A percentile compares a stretch with the other conserved stretches of the same genome.
phyloP scores from a whole-genome alignment of 2,113 vertebrate genomes.

The Balaenoptera acutorostrata region DNA sequence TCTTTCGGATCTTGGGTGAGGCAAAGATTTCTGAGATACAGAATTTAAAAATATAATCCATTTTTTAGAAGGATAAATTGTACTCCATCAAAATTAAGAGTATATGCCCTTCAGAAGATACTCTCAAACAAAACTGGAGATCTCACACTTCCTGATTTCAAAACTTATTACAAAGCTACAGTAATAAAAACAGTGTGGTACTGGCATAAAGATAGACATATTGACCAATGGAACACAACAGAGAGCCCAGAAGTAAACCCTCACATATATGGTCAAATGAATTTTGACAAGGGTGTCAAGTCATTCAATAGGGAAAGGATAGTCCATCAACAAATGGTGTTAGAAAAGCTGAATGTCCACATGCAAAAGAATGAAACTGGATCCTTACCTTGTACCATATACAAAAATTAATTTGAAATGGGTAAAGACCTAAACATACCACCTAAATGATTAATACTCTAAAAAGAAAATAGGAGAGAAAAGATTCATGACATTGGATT shows the following conservation, averaged over 20 bases:
- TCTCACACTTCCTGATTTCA: background rate
- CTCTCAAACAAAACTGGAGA: background rate
- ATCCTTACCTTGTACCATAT: background rate
- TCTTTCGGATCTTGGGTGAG: background rate
- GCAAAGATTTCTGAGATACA: background rate
- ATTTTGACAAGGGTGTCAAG: background rate
- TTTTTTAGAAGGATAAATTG: background rate
- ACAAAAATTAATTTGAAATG: background rate
- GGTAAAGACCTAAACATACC: background rate
- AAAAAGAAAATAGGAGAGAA: background rate
- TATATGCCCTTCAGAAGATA: background rate
- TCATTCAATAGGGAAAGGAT: background rate
- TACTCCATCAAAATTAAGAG: constrained; percentile 4
- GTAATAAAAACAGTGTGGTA: background rate
- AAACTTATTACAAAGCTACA: background rate
- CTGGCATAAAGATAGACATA: background rate
- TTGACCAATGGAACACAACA: background rate
- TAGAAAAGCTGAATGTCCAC: background rate
- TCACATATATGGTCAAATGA: background rate
- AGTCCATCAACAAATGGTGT: background rate
- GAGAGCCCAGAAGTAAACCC: background rate
- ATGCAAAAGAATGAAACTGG: background rate
- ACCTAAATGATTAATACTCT: background rate
- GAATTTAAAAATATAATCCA: background rate
- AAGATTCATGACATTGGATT: background rate